Base-by-base conservation (phyloP, 53 echinoderm and acorn worm genomes). In the Echinometra lucunter region DNA sequence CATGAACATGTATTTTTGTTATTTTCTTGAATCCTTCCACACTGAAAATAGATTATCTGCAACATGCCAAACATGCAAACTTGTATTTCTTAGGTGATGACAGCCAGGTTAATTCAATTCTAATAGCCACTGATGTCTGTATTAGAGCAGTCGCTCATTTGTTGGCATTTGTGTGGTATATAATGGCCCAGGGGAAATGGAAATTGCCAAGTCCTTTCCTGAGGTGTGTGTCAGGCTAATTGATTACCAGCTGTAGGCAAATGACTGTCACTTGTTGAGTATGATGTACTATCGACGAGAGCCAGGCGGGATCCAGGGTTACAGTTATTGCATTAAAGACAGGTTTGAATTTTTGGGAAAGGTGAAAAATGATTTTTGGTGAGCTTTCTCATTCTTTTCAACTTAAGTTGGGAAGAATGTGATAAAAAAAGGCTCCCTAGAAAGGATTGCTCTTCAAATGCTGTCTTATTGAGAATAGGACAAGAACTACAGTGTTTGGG, bases 121-220 rank as follows among this genome's bases (percentile, higher is more conserved):
- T 85, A 53, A 85, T 85, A 42, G 81, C 42, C 44, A 81, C 81
- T 85, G 85, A 85, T 49, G 49, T 85, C 85, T 83, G 53, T 13
- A 85, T 85, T 81, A 42, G 40, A 44, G 40, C 44, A 81, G 42
- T 81, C 42, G 81, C 81, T 45, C 85, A 53, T 49, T 85, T 47
- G 53, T 49, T 85, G 85, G 49, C 45, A 47, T 85, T 85, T 85
- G 45, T 85, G n/a, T 23, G 85, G 27, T 49, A 49, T 27, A 25
- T 85, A 85, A 85, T 30, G n/a, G 85, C 28, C 85, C 53, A 47
- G 1, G 30, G 85, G 85, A 85, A 85, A 85, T 85, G 85, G 49
- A 16, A 85, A 85, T 47, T 45, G 44, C 53, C 40, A 28, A 49
- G 49, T 49, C 85, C 44, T 49, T 85, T 85, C 85, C 85, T 85